phyloP scores from a whole-genome alignment of 1,140 invertebrate genomes.

The silkworm (Bombyx mori) region ASM3026992v2 NC_085112.1:5805501-5806000 shows the following conservation, averaged over 20 bases:
- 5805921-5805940: constrained; percentile 41
- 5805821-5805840: constrained; percentile 15
- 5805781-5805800: constrained; percentile 2
- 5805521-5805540: constrained; percentile 67
- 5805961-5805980: neutral
- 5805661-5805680: no score
- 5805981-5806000: neutral
- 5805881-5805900: constrained; percentile 69
- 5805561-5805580: no score
- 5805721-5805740: no score
- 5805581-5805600: no score
- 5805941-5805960: constrained; percentile 24
- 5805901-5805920: constrained; percentile 51
- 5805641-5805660: no score
- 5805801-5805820: constrained; percentile 19
- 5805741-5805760: no score
- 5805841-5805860: constrained; percentile 25
- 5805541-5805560: constrained; percentile 50
- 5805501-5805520: constrained; percentile 65
- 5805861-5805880: constrained; percentile 55
- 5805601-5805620: no score
- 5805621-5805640: no score
- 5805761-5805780: no score
- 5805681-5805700: no score
- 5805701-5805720: no score